Evolutionary conservation across 2,113 vertebrate genomes (phyloP), one percentile per base, ranked within the genome.

Genomic region (Eclectus roratus): DNA sequence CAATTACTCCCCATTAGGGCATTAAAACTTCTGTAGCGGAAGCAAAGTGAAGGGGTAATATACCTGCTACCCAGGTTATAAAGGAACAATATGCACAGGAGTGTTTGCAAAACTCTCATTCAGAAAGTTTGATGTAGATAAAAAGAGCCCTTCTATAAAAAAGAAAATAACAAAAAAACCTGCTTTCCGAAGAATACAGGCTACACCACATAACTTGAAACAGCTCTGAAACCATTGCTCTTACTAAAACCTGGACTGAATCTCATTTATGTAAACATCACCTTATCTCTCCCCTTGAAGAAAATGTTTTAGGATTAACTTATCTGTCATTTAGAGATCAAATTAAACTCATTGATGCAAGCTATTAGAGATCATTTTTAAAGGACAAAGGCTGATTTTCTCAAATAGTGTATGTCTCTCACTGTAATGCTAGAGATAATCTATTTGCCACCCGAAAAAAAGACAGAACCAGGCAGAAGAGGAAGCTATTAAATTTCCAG

Each of bases 301-400:
- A 83, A 91, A 91, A 91, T 55, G 65, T 41, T 69, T 73, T 88
- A 63, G 5, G 28, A 93, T 96, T 91, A 93, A 82, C 43, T 82
- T 94, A 89, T 93, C 90, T 93, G 61, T 80, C 86, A 96, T 94
- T 97, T 96, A 94, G 56, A 95, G 92, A 97, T 94, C 97, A 96
- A 96, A 97, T 95, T 88, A 96, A 96, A 78, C 69, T 95, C 80
- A 98, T 97, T 97, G 95, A 93, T 90, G 68, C 93, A 93, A 87
- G 73, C 74, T 91, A 95, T 92, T 63, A 86, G 96, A 94, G 95
- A 94, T 31, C 44, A 82, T 93, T 97, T 97, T 95, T 79, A 86
- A 84, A 95, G 95, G 93, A 96, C 94, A 96, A 96, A 97, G 85
- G 74, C 82, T 93, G 52, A 91, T 96, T 97, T 91, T 85, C 80